These are phyloP conservation scores for Salvelinus fontinalis DNA, from an alignment of 2,113 vertebrate genomes.

Conservation along the genomic window DNA sequence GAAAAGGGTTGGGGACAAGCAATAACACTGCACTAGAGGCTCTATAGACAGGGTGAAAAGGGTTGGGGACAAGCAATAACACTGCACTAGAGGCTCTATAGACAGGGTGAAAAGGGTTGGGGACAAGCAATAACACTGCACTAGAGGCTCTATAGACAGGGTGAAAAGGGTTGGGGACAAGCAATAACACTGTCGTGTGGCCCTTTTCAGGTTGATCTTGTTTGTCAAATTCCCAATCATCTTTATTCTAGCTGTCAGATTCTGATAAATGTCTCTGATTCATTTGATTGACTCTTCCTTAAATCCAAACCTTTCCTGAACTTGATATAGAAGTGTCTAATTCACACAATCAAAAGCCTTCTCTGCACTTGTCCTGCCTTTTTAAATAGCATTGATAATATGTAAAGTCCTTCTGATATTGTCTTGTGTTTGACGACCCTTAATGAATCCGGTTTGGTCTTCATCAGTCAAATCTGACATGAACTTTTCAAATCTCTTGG, in stretches of 20 bases:
- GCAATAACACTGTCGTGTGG: conserved; percentile 6
- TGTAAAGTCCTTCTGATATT: conserved; percentile 4
- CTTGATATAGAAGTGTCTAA: conserved; percentile 17
- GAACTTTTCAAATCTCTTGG: conserved; percentile 6
- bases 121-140: background rate
- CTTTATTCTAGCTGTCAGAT: conserved; percentile 5
- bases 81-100: background rate
- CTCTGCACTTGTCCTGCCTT: background rate
- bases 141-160: background rate
- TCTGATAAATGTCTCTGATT: conserved; percentile 4
- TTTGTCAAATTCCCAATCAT: conserved; percentile 12
- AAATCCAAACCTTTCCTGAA: conserved; percentile 17
- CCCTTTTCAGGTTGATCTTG: background rate
- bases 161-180: background rate
- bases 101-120: background rate
- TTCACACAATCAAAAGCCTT: conserved; percentile 15
- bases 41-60: background rate
- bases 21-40: background rate
- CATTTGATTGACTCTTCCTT: background rate
- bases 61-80: background rate
- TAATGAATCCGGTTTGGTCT: conserved; percentile 26
- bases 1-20: background rate
- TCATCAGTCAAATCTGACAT: conserved; percentile 9
- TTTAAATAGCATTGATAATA: conserved; percentile 1
- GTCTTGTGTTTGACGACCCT: background rate